Evolutionary conservation across 2,113 vertebrate species (phyloP).

Genomic region (Elachura formosa): DNA sequence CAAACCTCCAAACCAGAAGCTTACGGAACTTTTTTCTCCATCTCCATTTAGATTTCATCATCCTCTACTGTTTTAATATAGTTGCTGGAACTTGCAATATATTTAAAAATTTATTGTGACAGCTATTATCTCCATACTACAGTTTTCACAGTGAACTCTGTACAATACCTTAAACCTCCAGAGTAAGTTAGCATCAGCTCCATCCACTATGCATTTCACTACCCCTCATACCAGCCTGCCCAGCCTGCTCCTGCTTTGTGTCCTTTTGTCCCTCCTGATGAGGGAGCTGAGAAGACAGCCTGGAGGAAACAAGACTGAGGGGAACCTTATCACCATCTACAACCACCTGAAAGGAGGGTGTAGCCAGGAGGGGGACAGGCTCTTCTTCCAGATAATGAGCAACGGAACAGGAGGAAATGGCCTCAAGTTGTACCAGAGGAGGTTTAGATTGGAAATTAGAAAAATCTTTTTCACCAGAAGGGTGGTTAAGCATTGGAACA

Average conservation of each 20-base stretch:
- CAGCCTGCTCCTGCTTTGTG: not conserved
- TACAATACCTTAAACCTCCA: not conserved
- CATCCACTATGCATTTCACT: fast-evolving
- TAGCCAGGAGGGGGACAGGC: no score
- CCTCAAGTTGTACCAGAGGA: not conserved
- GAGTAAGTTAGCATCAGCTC: not conserved
- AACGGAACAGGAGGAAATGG: not conserved
- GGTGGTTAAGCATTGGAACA: not conserved
- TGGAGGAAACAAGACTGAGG: not conserved
- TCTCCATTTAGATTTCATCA: not conserved
- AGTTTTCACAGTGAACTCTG: not conserved
- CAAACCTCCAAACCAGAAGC: not conserved
- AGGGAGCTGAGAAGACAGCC: not conserved
- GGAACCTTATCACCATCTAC: not conserved
- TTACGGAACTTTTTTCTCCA: not conserved
- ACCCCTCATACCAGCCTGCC: not conserved
- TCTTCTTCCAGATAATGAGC: not conserved
- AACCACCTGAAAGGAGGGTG: not conserved
- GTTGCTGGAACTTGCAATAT: not conserved
- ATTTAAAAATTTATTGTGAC: not conserved
- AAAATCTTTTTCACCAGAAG: not conserved
- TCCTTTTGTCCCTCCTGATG: not conserved
- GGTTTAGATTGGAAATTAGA: not conserved
- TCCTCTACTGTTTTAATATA: not conserved
- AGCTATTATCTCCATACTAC: not conserved